These are phyloP conservation scores for Callopanchax toddi DNA, from an alignment of 2,113 vertebrate genomes.

Conservation along the genomic window DNA sequence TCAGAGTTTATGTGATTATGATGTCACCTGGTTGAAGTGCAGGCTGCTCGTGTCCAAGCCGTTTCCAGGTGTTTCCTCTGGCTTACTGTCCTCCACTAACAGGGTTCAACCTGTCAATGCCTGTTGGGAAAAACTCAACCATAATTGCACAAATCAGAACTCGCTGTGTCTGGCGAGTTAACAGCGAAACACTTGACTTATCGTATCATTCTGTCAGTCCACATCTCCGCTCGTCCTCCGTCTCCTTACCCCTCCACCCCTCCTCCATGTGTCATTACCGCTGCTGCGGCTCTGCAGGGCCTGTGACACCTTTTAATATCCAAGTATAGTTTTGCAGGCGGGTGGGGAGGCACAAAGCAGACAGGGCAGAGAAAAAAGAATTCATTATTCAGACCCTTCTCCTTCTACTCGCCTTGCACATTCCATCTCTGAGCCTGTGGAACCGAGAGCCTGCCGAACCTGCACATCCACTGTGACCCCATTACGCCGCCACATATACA, in stretches of 20 bases:
- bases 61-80: conserved; percentile 15
- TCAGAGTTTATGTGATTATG: neutral
- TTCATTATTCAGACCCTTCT: conserved; percentile 75
- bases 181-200: conserved; percentile 30
- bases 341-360: conserved; percentile 76
- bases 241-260: conserved; percentile 8
- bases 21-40: conserved; percentile 1
- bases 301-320: conserved; percentile 87
- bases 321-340: conserved; percentile 74
- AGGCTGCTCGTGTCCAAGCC: neutral
- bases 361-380: conserved; percentile 48
- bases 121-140: conserved; percentile 7
- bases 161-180: conserved; percentile 37
- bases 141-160: conserved; percentile 55
- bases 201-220: conserved; percentile 40
- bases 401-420: conserved; percentile 31
- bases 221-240: conserved; percentile 28
- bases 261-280: conserved; percentile 82
- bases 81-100: conserved; percentile 22
- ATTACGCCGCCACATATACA: conserved; percentile 65
- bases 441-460: conserved; percentile 62
- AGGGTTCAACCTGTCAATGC: conserved; percentile 31
- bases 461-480: conserved; percentile 66
- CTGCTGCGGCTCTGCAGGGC: conserved; percentile 81
- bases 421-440: conserved; percentile 61